Evolutionary conservation across 2,113 vertebrate genomes (phyloP).

Genomic region (Lontra canadensis): DNA sequence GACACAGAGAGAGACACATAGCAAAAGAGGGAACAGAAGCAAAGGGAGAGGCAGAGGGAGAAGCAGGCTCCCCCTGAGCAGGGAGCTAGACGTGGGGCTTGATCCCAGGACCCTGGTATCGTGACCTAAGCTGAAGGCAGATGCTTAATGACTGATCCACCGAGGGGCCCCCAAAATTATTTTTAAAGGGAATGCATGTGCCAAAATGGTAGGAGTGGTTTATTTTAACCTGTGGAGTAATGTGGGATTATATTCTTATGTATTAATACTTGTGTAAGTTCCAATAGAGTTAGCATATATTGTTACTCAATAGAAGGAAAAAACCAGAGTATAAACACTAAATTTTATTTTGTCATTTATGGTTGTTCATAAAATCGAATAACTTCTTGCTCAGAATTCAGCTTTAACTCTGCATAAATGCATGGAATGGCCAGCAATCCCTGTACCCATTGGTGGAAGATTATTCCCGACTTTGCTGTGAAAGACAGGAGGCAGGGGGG

Average conservation of each 20-base stretch:
- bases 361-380: not conserved
- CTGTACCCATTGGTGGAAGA: too few species aligned
- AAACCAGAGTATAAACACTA: not conserved
- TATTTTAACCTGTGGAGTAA: not conserved
- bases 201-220: not conserved
- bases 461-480: too few species aligned
- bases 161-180: not conserved
- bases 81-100: accelerated
- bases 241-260: not conserved
- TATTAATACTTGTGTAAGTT: not conserved
- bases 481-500: too few species aligned
- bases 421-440: too few species aligned
- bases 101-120: too few species aligned
- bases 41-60: too few species aligned
- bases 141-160: too few species aligned
- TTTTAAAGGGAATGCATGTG: not conserved
- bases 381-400: not conserved
- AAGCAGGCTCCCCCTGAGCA: too few species aligned
- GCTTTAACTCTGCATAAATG: not conserved
- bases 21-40: too few species aligned
- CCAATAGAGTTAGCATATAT: not conserved
- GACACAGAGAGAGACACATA: too few species aligned
- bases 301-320: not conserved
- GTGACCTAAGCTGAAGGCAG: too few species aligned
- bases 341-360: not conserved